Base-by-base conservation (phyloP, 2,797 vertebrate species). In the Alfaro cultratus region DNA sequence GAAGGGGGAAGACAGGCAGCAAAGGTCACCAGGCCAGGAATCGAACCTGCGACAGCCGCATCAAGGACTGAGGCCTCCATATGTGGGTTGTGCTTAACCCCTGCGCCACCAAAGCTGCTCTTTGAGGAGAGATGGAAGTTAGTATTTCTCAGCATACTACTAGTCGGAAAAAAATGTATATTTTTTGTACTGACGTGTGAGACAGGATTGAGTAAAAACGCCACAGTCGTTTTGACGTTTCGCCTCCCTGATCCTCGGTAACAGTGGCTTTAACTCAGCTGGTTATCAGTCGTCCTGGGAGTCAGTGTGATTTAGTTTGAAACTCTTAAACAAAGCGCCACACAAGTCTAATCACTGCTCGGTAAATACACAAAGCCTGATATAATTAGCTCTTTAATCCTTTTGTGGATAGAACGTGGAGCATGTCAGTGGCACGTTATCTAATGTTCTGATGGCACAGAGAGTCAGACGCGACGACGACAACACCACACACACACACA, bases 301-400 rank as follows among this genome's bases (percentile, higher is more conserved):
- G 85, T 81, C 89, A 91, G 92, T 92, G 82, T 86, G 89, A 92
- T 94, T 93, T 87, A 80, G 83, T 87, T 60, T 74, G 73, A 89
- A 90, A 88, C 89, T 88, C 83, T 93, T 90, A 85, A 93, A 92
- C 93, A 92, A 87, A 89, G 85, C 84, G 82, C 84, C 85, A 76
- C 81, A 53, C 87, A 91, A 92, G 93, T 90, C 90, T 93, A 93
- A 94, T 94, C 91, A 93, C 87, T 84, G 88, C 84, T 83, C 70
- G 81, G 86, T 90, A 86, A 93, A 91, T 83, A 90, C 88, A 92
- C 90, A 91, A 92, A 87, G 84, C 75, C 88, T 89, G 90, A 86
- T 91, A 93, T 92, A 92, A 91, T 93, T 92, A 94, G 90, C 89
- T 83, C 78, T 89, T 88, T 93, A 93, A 93, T 94, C 89, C 90